Percentiles rank a stretch among this genome's conserved stretches.
These are phyloP conservation scores for Agonopterix heracliana DNA, from an alignment of 2,888 invertebrate species.

Conservation along the genomic window DNA sequence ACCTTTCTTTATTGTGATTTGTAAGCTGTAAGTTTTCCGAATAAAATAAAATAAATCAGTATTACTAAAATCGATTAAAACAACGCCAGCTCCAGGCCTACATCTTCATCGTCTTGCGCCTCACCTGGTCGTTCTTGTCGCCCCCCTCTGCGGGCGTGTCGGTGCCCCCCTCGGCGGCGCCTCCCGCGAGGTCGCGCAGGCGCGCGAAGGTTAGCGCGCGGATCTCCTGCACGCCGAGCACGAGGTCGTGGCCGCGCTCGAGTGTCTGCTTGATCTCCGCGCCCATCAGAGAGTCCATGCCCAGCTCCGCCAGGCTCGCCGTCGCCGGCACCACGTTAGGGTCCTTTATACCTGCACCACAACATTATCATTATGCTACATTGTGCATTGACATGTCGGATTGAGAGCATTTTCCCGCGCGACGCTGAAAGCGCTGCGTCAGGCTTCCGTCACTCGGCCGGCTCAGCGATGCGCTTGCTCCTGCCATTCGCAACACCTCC, in stretches of 20 bases:
- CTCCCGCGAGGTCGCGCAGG: conserved; percentile 77
- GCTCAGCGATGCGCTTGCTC: too few relatives aligned
- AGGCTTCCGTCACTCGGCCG: too few relatives aligned
- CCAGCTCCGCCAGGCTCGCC: conserved; percentile 92
- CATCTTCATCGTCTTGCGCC: neutral
- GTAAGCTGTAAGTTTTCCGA: neutral
- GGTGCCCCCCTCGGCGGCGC: conserved; percentile 13
- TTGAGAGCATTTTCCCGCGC: too few relatives aligned
- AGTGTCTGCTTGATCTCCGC: conserved; percentile 98
- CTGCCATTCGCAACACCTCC: too few relatives aligned
- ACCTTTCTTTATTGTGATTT: neutral
- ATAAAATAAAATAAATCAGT: neutral
- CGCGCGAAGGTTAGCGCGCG: conserved; percentile 87
- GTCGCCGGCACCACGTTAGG: conserved; percentile 83
- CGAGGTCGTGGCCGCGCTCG: conserved; percentile 93
- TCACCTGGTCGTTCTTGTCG: neutral
- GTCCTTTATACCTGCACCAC: conserved; percentile 86
- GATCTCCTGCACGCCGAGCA: conserved; percentile 94
- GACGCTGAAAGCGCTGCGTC: too few relatives aligned
- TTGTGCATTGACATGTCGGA: neutral
- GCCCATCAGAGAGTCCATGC: conserved; percentile 99
- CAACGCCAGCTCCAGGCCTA: too few relatives aligned
- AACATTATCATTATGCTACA: neutral
- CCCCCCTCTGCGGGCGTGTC: conserved; percentile 14
- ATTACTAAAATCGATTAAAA: neutral